Conservation (phyloP, 2,888 invertebrate species). For the Drosophila borealis region DNA sequence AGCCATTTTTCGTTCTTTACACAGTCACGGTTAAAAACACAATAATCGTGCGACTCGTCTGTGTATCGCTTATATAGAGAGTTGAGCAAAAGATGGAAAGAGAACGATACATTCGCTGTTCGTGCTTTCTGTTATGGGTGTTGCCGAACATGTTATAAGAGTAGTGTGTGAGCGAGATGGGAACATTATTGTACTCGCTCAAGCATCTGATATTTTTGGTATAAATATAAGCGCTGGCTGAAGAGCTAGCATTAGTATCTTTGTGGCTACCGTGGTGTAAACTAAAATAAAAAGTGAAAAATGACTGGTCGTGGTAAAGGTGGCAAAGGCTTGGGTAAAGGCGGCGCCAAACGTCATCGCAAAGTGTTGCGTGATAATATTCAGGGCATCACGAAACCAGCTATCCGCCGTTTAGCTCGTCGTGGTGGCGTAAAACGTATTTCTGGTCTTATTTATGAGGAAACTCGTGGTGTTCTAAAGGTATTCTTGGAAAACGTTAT, state of each 20-base stretch:
- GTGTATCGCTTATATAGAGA: slow-evolving; percentile 8
- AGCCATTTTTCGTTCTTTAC: slow-evolving; percentile 9
- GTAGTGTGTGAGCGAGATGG: background rate
- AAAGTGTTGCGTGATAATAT: slow-evolving; percentile 94
- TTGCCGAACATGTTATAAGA: background rate
- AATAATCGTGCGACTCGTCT: background rate
- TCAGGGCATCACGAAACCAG: slow-evolving; percentile 87
- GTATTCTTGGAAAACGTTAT: slow-evolving; percentile 89
- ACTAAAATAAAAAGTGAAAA: slow-evolving; percentile 81
- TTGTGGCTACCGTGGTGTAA: slow-evolving; percentile 78
- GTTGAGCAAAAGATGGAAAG: background rate
- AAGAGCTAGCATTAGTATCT: background rate
- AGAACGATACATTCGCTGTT: slow-evolving; percentile 8
- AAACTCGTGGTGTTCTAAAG: slow-evolving; percentile 91
- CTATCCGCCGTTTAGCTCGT: slow-evolving; percentile 90
- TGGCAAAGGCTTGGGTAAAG: slow-evolving; percentile 90
- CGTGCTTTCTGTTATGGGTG: slow-evolving; percentile 1
- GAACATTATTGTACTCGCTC: background rate
- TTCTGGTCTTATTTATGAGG: slow-evolving; percentile 91
- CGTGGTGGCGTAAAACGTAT: slow-evolving; percentile 88
- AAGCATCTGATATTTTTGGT: background rate
- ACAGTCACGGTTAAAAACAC: slow-evolving; percentile 16
- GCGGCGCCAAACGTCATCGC: slow-evolving; percentile 93
- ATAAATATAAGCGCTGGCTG: slow-evolving; percentile 38
- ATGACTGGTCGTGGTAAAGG: too few relatives aligned